These are phyloP conservation scores for Eurosta solidaginis DNA, from an alignment of 1,140 invertebrate genomes.

Conservation along the genomic window DNA sequence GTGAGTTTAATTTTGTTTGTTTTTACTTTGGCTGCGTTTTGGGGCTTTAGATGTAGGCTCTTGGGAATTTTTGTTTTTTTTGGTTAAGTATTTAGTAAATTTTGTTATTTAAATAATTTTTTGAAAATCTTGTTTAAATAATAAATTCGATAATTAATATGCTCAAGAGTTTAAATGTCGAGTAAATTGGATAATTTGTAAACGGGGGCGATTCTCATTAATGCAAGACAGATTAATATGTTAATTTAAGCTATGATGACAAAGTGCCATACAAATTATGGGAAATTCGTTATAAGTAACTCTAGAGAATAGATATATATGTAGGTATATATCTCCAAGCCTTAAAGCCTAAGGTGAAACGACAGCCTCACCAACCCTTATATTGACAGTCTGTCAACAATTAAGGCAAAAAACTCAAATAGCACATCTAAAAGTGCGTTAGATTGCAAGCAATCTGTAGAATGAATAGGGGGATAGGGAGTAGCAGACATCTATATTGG, in stretches of 20 bases:
- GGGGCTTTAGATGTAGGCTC: constrained; percentile 1
- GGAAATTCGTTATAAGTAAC: too few relatives aligned
- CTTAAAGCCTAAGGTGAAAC: too few relatives aligned
- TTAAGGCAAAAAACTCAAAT: too few relatives aligned
- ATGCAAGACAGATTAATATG: neutral
- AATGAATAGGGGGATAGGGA: too few relatives aligned
- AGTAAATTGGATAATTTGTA: neutral
- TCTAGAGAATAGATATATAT: too few relatives aligned
- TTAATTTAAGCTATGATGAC: neutral
- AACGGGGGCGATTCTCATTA: neutral
- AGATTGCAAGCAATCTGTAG: too few relatives aligned
- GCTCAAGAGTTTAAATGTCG: neutral
- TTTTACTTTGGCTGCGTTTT: neutral
- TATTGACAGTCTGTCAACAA: too few relatives aligned
- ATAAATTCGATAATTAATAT: neutral
- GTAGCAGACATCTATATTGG: too few relatives aligned
- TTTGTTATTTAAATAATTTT: constrained; percentile 6
- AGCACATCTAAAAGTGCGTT: too few relatives aligned
- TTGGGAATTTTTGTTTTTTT: constrained; percentile 4
- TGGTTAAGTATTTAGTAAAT: neutral
- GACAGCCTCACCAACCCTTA: too few relatives aligned
- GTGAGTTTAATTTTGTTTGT: neutral
- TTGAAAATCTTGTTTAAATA: neutral
- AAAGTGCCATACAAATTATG: neutral
- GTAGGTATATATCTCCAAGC: too few relatives aligned